A percentile compares a stretch with the other conserved stretches of the same genome.
These are phyloP conservation scores for Dinoponera quadriceps DNA, from an alignment of 1,140 invertebrate species.

Conservation along the genomic window DNA sequence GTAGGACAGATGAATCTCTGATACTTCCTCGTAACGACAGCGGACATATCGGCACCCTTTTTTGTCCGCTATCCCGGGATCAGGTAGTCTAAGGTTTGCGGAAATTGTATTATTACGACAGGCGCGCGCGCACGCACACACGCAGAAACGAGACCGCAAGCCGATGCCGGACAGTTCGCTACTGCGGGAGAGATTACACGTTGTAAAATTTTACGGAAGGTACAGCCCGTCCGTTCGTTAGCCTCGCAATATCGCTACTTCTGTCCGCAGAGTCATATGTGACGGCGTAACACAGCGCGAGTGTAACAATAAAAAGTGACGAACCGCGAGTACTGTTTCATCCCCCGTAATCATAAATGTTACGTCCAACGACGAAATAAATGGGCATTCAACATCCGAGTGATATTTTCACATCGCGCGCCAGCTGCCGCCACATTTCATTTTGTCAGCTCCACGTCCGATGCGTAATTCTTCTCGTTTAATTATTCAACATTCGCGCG, in stretches of 20 bases:
- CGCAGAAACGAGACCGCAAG: background rate
- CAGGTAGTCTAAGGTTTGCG: too few relatives aligned
- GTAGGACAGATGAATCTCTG: background rate
- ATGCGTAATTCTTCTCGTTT: slow-evolving; percentile 45
- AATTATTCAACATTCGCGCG: slow-evolving; percentile 15
- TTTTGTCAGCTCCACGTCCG: slow-evolving; percentile 38
- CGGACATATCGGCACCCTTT: background rate
- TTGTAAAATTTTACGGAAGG: slow-evolving; percentile 9
- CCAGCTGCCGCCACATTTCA: slow-evolving; percentile 40
- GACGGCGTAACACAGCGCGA: slow-evolving; percentile 5
- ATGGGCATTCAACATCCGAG: slow-evolving; percentile 46
- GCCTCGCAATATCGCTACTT: background rate
- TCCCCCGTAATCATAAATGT: slow-evolving; percentile 46
- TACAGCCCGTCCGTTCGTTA: background rate
- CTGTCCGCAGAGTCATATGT: background rate
- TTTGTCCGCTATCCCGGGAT: background rate
- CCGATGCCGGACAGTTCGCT: too few relatives aligned
- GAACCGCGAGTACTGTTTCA: slow-evolving; percentile 41
- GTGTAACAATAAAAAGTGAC: slow-evolving; percentile 49
- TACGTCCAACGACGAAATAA: slow-evolving; percentile 42
- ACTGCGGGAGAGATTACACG: too few relatives aligned
- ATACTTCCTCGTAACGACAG: background rate
- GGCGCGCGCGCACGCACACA: too few relatives aligned
- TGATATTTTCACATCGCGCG: slow-evolving; percentile 48
- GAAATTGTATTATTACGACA: background rate